These are phyloP conservation scores for Lysandra coridon DNA, from an alignment of 2,888 invertebrate genomes.

Conservation along the genomic window DNA sequence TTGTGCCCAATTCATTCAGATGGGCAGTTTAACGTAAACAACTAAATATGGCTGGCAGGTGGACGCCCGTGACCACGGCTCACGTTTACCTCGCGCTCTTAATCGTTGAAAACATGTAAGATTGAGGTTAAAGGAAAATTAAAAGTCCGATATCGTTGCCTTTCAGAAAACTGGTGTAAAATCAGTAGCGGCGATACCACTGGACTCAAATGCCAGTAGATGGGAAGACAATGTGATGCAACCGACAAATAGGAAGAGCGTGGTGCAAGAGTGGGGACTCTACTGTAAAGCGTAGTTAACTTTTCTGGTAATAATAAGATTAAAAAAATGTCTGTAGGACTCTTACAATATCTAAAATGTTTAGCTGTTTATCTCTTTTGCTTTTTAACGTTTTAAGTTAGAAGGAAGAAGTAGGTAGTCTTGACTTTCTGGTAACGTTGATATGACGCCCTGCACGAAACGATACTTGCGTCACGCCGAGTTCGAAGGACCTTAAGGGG, in stretches of 20 bases:
- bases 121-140: constrained; percentile 10
- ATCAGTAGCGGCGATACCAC: not conserved
- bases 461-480: not conserved
- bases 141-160: not conserved
- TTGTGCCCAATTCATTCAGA: not conserved
- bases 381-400: no score
- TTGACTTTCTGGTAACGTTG: no score
- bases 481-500: not conserved
- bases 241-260: no score
- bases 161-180: not conserved
- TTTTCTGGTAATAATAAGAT: no score
- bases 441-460: no score
- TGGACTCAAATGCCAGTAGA: not conserved
- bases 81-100: constrained; percentile 20
- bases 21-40: not conserved
- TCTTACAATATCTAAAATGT: no score
- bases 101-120: not conserved
- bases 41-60: constrained; percentile 13
- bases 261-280: no score
- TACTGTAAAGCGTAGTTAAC: no score
- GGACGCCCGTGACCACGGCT: constrained; percentile 23
- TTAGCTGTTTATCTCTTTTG: no score
- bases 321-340: no score
- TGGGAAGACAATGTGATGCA: no score
- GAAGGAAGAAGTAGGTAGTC: no score